Evolutionary conservation across 1,140 invertebrate genomes (phyloP).

Genomic region (Solenopsis invicta): DNA sequence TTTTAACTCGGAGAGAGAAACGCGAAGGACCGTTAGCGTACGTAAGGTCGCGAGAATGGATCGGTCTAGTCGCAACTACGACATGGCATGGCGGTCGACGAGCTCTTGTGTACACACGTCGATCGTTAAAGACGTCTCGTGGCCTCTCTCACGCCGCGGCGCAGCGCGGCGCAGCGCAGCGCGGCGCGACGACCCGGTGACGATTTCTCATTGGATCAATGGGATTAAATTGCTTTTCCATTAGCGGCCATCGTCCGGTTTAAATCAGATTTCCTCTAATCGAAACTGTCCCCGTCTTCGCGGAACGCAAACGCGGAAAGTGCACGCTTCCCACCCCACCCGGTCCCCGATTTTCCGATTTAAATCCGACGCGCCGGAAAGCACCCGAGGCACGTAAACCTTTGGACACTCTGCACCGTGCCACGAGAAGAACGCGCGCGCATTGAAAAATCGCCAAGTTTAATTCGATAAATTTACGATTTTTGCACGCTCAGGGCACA

Average conservation of each 20-base stretch:
- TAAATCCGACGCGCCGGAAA: constrained; percentile 40
- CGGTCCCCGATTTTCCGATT: constrained; percentile 45
- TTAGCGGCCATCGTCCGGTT: constrained; percentile 66
- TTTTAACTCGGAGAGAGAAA: constrained; percentile 17
- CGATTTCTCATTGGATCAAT: constrained; percentile 72
- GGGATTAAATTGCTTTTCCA: constrained; percentile 78
- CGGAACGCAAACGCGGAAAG: neutral
- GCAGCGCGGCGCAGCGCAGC: no score
- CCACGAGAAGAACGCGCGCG: neutral
- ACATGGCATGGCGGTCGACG: neutral
- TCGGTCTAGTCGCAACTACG: neutral
- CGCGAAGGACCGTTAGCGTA: neutral
- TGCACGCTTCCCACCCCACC: neutral
- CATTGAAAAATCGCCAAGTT: constrained; percentile 28
- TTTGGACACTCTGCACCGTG: neutral
- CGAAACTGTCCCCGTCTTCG: constrained; percentile 44
- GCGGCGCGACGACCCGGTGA: constrained; percentile 21
- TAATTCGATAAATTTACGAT: constrained; percentile 61
- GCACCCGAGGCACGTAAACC: constrained; percentile 31
- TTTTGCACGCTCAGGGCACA: constrained; percentile 19
- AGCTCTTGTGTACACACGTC: neutral
- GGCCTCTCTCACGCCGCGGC: constrained; percentile 55
- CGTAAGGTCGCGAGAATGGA: neutral
- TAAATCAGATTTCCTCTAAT: constrained; percentile 64
- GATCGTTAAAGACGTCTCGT: constrained; percentile 21